Evolutionary conservation across 2,113 vertebrate species (phyloP), one percentile per base, ranked within the genome.

Genomic region (Tinamus guttatus): DNA sequence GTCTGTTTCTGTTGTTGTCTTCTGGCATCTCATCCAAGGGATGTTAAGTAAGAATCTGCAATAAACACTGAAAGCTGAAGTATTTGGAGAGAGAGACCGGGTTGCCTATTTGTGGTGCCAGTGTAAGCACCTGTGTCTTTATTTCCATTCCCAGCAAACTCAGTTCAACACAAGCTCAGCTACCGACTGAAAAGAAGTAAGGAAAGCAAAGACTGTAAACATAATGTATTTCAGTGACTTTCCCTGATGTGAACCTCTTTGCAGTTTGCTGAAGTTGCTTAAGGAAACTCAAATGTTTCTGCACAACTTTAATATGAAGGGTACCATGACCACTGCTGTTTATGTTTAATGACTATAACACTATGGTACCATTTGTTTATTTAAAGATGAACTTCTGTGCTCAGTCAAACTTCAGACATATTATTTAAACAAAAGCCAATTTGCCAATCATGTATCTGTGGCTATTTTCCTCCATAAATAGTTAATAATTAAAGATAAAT

Each of bases 321-420:
- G 92, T 94, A 91, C 63, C 62, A 81, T 69, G 89, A 94, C 91
- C 36, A 3, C 3, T 2, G 15, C 87, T 89, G 92, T 97, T 96
- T 97, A 95, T 96, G 94, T 97, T 97, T 96, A 95, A 96, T 96
- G 81, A 96, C 75, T 90, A 36, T 76, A 94, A 93, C 83, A 93
- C 96, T 95, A 96, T 86, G 87, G 95, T 71, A 85, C 81, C 76
- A 77, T 93, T 95, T 95, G 95, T 95, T 97, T 96, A 95, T 97
- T 96, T 96, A 95, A 94, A 96, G 94, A 93, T 95, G 89, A 96
- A 97, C 91, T 95, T 93, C 92, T 67, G 38, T 78, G 92, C 89
- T 97, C 95, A 93, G 85, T 94, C 92, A 93, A 88, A 85, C 43
- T 94, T 90, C 54, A 95, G 86, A 71, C 88, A 88, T 34, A 59